Evolutionary conservation across 2,113 vertebrate species (phyloP).

Genomic region (Larimichthys crocea): DNA sequence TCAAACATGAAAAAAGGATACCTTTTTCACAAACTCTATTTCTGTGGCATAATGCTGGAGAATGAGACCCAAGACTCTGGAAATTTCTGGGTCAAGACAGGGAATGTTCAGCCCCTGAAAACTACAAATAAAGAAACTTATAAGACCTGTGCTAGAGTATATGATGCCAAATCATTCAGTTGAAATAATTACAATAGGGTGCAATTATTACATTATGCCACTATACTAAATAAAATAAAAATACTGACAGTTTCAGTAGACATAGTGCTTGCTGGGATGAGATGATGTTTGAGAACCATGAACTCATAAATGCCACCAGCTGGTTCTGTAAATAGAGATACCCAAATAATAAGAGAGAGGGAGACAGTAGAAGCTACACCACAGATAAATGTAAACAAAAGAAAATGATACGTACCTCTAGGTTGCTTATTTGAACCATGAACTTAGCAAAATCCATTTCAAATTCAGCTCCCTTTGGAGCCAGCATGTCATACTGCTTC

Average conservation of each 20-base stretch:
- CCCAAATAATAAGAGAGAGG: background rate
- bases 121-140: slow-evolving; percentile 68
- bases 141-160: background rate
- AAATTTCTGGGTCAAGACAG: slow-evolving; percentile 84
- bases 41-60: slow-evolving; percentile 86
- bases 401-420: slow-evolving; percentile 82
- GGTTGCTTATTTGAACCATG: slow-evolving; percentile 80
- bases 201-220: background rate
- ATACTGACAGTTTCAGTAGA: slow-evolving; percentile 85
- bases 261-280: slow-evolving; percentile 85
- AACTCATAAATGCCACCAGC: slow-evolving; percentile 86
- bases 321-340: slow-evolving; percentile 79
- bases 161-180: background rate
- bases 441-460: slow-evolving; percentile 86
- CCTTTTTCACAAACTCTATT: slow-evolving; percentile 86
- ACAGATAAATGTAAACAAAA: background rate
- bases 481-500: slow-evolving; percentile 86
- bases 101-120: slow-evolving; percentile 88
- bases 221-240: no score
- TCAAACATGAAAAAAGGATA: slow-evolving; percentile 8
- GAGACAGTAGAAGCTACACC: background rate
- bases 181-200: background rate
- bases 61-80: slow-evolving; percentile 72
- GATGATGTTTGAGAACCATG: slow-evolving; percentile 84
- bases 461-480: slow-evolving; percentile 85